Conservation (phyloP, 2,797 vertebrate genomes). For the Rhabdomys pumilio region DNA sequence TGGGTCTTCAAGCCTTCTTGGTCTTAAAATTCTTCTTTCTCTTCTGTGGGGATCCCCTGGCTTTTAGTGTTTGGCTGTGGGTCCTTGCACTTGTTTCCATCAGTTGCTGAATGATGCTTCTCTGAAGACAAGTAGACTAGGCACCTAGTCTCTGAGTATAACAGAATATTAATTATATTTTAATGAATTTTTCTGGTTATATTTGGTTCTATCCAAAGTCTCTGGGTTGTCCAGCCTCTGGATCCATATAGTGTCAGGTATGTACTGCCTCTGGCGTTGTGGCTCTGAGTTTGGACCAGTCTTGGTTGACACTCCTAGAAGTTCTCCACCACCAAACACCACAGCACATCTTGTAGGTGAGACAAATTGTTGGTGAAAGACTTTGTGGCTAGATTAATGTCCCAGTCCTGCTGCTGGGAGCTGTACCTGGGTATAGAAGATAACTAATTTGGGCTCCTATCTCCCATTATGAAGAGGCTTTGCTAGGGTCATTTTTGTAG, state of each 20-base stretch:
- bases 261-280: not conserved
- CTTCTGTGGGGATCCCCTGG: not conserved
- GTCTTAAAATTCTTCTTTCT: not conserved
- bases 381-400: not conserved
- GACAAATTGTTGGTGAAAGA: not conserved
- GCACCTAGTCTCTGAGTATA: not conserved
- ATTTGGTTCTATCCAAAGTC: not conserved
- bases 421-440: not conserved
- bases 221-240: not conserved
- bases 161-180: not conserved
- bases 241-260: not conserved
- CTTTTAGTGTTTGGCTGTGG: not conserved
- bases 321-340: not conserved
- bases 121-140: not conserved
- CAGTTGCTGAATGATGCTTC: not conserved
- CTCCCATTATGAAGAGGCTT: not conserved
- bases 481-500: not conserved
- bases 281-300: not conserved
- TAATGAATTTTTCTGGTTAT: not conserved
- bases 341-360: not conserved
- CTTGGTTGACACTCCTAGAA: not conserved
- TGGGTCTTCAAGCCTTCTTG: not conserved
- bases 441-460: not conserved
- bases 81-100: not conserved
- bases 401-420: not conserved